Conservation (phyloP, 2,113 vertebrate species). For the Corynorhinus townsendii region DNA sequence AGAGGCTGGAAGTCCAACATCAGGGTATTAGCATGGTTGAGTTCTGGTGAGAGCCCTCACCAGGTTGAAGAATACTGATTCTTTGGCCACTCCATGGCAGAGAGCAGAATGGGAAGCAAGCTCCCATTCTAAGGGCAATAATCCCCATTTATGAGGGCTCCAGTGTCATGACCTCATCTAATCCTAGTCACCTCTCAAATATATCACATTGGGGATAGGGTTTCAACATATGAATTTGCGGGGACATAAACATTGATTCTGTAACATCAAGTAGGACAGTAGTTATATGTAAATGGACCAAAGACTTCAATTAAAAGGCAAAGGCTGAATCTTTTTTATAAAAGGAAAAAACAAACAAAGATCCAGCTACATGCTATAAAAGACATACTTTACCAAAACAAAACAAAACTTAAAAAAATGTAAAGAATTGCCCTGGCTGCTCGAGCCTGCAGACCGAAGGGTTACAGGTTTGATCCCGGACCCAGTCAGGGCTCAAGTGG, state of each 20-base stretch:
- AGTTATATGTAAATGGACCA: neutral
- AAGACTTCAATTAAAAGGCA: slow-evolving; percentile 4
- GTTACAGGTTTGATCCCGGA: no score
- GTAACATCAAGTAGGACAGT: neutral
- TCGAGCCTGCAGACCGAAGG: no score
- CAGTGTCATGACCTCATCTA: neutral
- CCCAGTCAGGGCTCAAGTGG: no score
- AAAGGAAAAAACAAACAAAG: neutral
- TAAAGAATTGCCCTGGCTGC: neutral
- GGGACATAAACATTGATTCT: neutral
- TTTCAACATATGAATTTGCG: neutral
- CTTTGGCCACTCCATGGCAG: neutral
- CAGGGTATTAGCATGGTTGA: neutral
- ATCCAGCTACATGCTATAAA: neutral
- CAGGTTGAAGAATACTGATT: neutral
- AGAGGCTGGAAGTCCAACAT: neutral
- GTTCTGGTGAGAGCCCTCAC: neutral
- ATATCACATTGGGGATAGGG: neutral
- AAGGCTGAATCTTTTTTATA: neutral
- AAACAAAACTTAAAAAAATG: neutral
- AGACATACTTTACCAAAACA: neutral
- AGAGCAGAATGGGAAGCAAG: neutral
- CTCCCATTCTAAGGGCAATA: neutral
- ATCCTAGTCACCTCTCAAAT: neutral
- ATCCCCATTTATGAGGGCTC: neutral